Percentiles rank a stretch among this genome's conserved stretches.
Conservation (phyloP, 2,888 invertebrate species). For the Chalcis sispes region DNA sequence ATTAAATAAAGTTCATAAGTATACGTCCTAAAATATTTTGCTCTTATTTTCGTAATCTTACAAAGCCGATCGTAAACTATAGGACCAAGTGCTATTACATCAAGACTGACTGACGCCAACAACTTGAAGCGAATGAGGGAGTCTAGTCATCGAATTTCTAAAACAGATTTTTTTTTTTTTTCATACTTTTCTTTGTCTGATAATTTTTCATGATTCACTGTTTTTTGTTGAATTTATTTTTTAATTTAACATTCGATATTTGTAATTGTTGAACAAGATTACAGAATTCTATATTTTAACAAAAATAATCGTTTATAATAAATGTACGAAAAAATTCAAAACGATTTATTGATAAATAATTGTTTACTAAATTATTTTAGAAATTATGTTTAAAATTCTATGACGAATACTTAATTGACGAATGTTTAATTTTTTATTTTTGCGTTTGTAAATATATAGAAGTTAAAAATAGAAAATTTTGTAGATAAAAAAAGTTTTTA, state of each 20-base stretch:
- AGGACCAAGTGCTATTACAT: conserved; percentile 28
- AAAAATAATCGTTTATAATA: no score
- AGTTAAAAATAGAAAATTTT: no score
- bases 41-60: conserved; percentile 40
- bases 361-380: background rate
- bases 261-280: background rate
- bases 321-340: no score
- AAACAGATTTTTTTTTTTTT: conserved; percentile 1
- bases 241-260: background rate
- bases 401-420: no score
- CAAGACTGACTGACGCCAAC: conserved; percentile 48
- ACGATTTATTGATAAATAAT: no score
- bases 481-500: no score
- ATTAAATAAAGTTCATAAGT: conserved; percentile 13
- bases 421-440: no score
- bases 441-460: no score
- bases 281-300: no score
- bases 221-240: background rate
- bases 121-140: conserved; percentile 23
- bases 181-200: background rate
- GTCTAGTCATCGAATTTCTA: conserved; percentile 8
- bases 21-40: conserved; percentile 30
- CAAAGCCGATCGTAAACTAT: conserved; percentile 24
- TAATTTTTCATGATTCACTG: background rate
- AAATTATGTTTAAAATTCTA: no score